These are phyloP conservation scores for Euglossa dilemma DNA, from an alignment of 1,140 invertebrate genomes.

Conservation along the genomic window DNA sequence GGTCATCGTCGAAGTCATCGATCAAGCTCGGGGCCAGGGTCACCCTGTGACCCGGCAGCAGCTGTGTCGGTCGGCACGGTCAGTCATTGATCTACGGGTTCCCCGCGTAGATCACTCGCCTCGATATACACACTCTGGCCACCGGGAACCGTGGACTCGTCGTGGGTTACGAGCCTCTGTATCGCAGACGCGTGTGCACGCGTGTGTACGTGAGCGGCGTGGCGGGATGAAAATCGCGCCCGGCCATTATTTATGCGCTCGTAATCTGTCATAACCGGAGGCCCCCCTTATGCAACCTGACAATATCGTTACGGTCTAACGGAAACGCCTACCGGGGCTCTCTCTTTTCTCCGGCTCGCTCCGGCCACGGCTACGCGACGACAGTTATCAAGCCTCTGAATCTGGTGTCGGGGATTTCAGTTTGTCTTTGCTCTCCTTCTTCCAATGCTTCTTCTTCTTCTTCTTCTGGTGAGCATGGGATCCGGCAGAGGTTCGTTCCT, in stretches of 20 bases:
- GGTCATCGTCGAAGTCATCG: conserved; percentile 78
- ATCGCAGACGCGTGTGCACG: conserved; percentile 3
- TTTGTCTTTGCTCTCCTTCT: not conserved
- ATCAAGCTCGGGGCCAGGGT: conserved; percentile 75
- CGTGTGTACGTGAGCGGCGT: not conserved
- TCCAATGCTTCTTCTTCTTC: too few relatives aligned
- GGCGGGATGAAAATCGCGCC: conserved; percentile 58
- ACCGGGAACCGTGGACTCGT: conserved; percentile 35
- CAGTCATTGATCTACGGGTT: conserved; percentile 79
- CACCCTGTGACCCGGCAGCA: conserved; percentile 75
- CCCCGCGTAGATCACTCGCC: conserved; percentile 72
- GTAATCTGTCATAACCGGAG: conserved; percentile 71
- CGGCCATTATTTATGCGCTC: conserved; percentile 68
- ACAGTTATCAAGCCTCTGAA: conserved; percentile 63
- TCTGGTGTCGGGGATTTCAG: conserved; percentile 48
- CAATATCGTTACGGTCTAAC: conserved; percentile 70
- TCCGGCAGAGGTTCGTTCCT: too few relatives aligned
- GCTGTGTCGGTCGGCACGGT: conserved; percentile 73
- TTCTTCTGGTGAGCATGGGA: too few relatives aligned
- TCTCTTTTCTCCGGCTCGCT: not conserved
- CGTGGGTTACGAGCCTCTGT: conserved; percentile 15
- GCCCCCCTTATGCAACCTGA: conserved; percentile 68
- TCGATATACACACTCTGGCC: conserved; percentile 66
- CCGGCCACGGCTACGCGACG: conserved; percentile 27
- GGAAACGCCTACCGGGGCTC: conserved; percentile 58